Evolutionary conservation across 2,888 invertebrate species (phyloP).

Genomic region (Rotaria socialis): DNA sequence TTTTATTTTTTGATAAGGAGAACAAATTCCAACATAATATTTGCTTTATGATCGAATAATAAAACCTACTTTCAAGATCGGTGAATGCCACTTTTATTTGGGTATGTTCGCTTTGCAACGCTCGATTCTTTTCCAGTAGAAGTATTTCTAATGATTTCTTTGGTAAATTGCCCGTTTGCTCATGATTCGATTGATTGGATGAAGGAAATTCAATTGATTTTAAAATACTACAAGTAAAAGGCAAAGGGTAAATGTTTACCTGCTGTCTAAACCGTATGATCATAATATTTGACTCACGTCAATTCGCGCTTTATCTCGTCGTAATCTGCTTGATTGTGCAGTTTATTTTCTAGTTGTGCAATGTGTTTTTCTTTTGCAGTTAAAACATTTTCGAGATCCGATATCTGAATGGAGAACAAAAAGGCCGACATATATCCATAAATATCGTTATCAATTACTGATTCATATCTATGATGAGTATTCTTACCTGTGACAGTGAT

Average conservation of each 20-base stretch:
- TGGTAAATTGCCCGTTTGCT: slow-evolving; percentile 50
- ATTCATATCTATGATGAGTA: too few species aligned
- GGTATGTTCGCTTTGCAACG: slow-evolving; percentile 66
- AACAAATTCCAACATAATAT: too few species aligned
- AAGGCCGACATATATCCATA: too few species aligned
- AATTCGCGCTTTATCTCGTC: slow-evolving; percentile 86
- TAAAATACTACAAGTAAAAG: slow-evolving; percentile 66
- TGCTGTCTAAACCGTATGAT: background rate
- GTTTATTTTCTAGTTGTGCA: slow-evolving; percentile 66
- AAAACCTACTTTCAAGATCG: slow-evolving; percentile 53
- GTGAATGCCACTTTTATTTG: slow-evolving; percentile 59
- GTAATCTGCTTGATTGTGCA: slow-evolving; percentile 83
- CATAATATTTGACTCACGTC: slow-evolving; percentile 52
- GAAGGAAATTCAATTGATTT: slow-evolving; percentile 73
- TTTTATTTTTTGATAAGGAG: too few species aligned
- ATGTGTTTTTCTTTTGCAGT: slow-evolving; percentile 52
- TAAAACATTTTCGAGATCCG: slow-evolving; percentile 71
- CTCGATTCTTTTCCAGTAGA: slow-evolving; percentile 71
- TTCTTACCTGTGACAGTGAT: background rate
- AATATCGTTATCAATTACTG: too few species aligned
- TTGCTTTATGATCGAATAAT: too few species aligned
- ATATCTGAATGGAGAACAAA: background rate
- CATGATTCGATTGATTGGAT: slow-evolving; percentile 61
- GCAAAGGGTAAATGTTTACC: slow-evolving; percentile 49
- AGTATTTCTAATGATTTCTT: slow-evolving; percentile 70